Conservation (phyloP, 2,113 vertebrate species). For the Epinephelus lanceolatus region DNA sequence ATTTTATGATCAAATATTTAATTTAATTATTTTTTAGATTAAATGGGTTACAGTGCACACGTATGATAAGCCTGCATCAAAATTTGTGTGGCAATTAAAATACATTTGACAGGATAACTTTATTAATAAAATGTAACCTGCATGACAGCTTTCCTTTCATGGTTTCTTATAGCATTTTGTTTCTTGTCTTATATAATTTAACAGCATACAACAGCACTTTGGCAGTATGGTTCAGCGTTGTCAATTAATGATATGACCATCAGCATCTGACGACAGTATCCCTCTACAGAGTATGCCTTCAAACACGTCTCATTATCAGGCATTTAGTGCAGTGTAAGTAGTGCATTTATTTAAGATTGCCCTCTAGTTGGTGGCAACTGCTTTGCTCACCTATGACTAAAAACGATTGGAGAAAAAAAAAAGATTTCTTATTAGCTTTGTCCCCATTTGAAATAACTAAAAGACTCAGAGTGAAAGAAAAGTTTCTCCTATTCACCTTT, state of each 20-base stretch:
- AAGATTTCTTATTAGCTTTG: neutral
- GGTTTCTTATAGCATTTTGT: no score
- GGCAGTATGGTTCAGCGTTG: no score
- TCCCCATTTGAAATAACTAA: slow-evolving; percentile 5
- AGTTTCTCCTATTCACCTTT: neutral
- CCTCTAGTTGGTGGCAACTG: neutral
- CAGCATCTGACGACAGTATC: no score
- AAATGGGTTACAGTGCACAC: neutral
- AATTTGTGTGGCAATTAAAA: neutral
- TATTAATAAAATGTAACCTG: no score
- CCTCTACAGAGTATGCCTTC: no score
- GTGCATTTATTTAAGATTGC: neutral
- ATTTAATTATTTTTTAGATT: neutral
- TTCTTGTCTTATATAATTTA: no score
- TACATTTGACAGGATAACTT: no score
- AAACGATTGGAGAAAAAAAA: neutral
- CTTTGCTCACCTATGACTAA: neutral
- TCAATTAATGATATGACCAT: no score
- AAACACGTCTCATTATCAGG: no score
- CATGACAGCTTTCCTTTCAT: no score
- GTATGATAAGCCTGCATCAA: neutral
- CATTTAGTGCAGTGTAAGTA: neutral
- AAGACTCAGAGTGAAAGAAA: neutral
- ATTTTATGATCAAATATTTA: slow-evolving; percentile 3
- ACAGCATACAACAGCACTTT: no score